A percentile compares a stretch with the other conserved stretches of the same genome.
These are phyloP conservation scores for Cladopsammia gracilis DNA, from an alignment of 64 coral and sea anemone genomes.

Conservation along the genomic window DNA sequence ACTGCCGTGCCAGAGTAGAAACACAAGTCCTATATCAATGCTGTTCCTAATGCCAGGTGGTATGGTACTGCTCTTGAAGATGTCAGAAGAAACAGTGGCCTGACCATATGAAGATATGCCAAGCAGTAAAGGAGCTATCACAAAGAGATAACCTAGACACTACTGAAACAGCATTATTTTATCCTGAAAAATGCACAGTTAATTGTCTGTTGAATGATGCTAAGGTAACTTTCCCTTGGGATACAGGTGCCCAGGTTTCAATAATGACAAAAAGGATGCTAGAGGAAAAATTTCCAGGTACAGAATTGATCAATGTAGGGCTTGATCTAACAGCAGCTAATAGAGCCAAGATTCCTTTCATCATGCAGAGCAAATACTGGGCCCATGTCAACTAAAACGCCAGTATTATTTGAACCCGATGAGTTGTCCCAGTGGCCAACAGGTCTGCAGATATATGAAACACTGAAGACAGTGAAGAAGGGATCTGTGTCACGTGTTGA, in stretches of 20 bases:
- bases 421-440: slow-evolving; percentile 57
- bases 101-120: neutral
- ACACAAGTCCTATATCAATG: neutral
- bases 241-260: slow-evolving; percentile 55
- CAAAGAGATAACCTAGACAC: neutral
- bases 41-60: neutral
- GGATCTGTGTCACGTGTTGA: no score
- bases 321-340: slow-evolving; percentile 45
- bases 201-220: neutral
- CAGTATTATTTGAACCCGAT: slow-evolving; percentile 75
- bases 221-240: slow-evolving; percentile 14
- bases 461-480: neutral
- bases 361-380: slow-evolving; percentile 72
- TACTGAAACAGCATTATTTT: no score
- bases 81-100: slow-evolving; percentile 21
- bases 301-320: neutral
- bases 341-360: slow-evolving; percentile 12
- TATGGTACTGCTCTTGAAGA: neutral
- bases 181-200: slow-evolving; percentile 24
- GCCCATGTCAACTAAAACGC: slow-evolving; percentile 33
- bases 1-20: neutral
- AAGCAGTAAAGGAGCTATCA: slow-evolving; percentile 5
- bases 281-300: slow-evolving; percentile 30
- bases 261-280: slow-evolving; percentile 29
- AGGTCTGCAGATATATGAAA: slow-evolving; percentile 75